These are phyloP conservation scores for Porites rus DNA, from an alignment of 92 coral and sea anemone species.

Conservation along the genomic window DNA sequence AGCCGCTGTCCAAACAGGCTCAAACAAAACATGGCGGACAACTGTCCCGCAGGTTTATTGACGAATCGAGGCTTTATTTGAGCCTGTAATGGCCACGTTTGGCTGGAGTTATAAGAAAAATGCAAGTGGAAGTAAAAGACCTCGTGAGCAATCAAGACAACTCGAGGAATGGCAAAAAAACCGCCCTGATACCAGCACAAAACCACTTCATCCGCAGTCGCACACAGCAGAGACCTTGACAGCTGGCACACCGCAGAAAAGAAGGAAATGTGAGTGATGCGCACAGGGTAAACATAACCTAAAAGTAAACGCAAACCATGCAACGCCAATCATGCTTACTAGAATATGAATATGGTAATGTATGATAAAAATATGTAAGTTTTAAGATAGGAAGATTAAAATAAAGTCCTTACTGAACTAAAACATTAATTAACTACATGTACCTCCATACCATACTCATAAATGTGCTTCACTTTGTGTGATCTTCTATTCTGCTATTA, in stretches of 20 bases:
- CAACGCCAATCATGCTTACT: not conserved
- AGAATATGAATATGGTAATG: no score
- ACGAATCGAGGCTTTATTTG: slow-evolving; percentile 2
- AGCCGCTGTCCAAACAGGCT: slow-evolving; percentile 44
- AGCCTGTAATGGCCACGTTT: slow-evolving; percentile 85
- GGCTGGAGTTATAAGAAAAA: slow-evolving; percentile 91
- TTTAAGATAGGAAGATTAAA: no score
- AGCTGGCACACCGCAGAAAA: slow-evolving; percentile 75
- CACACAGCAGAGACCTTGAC: slow-evolving; percentile 85
- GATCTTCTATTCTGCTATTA: no score
- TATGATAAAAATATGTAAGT: no score
- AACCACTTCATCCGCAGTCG: slow-evolving; percentile 79
- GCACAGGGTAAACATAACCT: no score
- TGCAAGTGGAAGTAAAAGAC: slow-evolving; percentile 79
- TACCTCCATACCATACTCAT: no score
- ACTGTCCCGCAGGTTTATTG: not conserved
- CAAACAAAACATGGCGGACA: slow-evolving; percentile 52
- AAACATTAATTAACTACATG: no score
- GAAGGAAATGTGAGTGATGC: slow-evolving; percentile 55
- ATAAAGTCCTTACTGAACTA: no score
- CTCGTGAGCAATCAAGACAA: slow-evolving; percentile 73
- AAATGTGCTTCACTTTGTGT: no score
- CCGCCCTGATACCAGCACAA: slow-evolving; percentile 39
- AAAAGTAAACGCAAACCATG: no score
- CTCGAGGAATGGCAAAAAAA: slow-evolving; percentile 86